Base-by-base conservation (phyloP, 2,113 vertebrate genomes). In the Zingel zingel region DNA sequence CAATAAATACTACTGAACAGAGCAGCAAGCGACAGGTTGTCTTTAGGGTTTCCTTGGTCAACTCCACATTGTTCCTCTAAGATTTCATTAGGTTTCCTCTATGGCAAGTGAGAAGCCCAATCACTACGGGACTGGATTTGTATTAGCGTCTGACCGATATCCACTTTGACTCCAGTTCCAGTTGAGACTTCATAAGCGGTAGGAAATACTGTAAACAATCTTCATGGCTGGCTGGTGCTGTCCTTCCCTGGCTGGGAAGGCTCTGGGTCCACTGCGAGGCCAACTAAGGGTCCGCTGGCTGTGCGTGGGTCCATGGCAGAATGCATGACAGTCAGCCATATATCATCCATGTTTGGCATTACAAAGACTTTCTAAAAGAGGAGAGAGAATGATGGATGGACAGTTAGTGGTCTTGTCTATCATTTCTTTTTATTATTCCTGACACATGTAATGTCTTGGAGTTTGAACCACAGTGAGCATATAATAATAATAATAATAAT, bases 341-440 rank as follows among this genome's bases (percentile, higher is more conserved):
- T 84, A 81, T 99, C 98, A 57, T 99, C 98, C 98, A 99, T 99
- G 95, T 99, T 99, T 96, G 98, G 98, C 98, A 99, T 99, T 76
- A 99, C 97, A 88, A 99, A 97, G 79, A 99, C 96, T 97, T 99
- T 99, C 98, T 99, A 33, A 89, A 59, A 13, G 27, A 33, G 47
- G 18, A 74, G 27, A 84, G 19, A 59, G n/a, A 36, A 59, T 1
- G 15, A 78, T 8, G 21, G 5, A 48, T 15, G 16, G 61, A 67
- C 11, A 62, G 18, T 77, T 18, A 30, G 23, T 12, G 6, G 6
- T 36, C 33, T 4, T 39, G 39, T 39, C 39, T 39, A 10, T 39
- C 39, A 39, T 39, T 6, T 16, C 5, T 33, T 50, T n/a, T 25
- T 14, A 25, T 0, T 33, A 50, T 36, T 74, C 3, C 13, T 59